Percentiles rank a stretch among this genome's conserved stretches.
These are phyloP conservation scores for Enteromius argenteus DNA, from an alignment of 2,797 vertebrate genomes.

Conservation along the genomic window DNA sequence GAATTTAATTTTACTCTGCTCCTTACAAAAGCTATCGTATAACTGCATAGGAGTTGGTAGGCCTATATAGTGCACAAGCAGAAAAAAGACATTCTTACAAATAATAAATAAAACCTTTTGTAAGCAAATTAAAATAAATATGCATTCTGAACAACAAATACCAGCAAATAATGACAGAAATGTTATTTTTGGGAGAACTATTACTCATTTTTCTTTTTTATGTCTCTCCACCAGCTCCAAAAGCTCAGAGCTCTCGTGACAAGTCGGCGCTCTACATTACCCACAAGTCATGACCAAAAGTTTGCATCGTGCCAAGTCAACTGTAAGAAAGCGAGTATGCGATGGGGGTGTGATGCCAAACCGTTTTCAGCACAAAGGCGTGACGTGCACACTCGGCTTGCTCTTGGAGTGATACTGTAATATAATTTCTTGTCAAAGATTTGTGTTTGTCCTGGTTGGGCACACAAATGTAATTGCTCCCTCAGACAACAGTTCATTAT, in stretches of 20 bases:
- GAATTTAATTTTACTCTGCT: background rate
- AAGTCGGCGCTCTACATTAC: conserved; percentile 9
- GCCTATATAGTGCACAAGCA: background rate
- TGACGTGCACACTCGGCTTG: conserved; percentile 20
- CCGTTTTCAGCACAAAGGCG: conserved; percentile 3
- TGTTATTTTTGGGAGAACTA: background rate
- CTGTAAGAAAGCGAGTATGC: background rate
- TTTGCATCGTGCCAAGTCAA: conserved; percentile 9
- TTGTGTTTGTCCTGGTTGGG: conserved; percentile 55
- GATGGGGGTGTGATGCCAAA: conserved; percentile 25
- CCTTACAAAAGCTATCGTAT: background rate
- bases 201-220: background rate
- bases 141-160: background rate
- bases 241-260: conserved; percentile 5
- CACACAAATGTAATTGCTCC: conserved; percentile 51
- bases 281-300: background rate
- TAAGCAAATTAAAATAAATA: background rate
- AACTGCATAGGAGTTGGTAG: background rate
- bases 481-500: conserved; percentile 54
- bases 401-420: conserved; percentile 42
- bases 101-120: background rate
- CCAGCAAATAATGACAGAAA: background rate
- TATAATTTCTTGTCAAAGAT: conserved; percentile 49
- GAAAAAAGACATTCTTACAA: background rate
- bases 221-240: background rate